A percentile compares a stretch with the other conserved stretches of the same genome.
Evolutionary conservation across 2,888 invertebrate genomes (phyloP).

Genomic region (Leptopilina myrica): DNA sequence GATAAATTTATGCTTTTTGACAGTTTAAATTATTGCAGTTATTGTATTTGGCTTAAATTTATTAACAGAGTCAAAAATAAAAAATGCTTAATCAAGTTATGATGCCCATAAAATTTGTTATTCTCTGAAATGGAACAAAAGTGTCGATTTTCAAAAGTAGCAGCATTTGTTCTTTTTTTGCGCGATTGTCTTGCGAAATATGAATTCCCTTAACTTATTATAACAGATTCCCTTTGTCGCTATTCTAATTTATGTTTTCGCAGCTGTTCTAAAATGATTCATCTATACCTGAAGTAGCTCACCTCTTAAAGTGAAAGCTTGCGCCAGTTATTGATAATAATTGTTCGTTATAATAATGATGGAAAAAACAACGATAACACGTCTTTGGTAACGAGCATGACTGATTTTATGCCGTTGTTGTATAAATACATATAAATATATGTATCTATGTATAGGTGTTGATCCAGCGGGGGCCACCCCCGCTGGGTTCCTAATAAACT

Average conservation of each 20-base stretch:
- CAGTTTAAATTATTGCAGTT: too few species aligned
- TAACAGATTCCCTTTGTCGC: not conserved
- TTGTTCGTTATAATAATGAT: conserved; percentile 68
- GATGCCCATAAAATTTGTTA: not conserved
- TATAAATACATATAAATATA: not conserved
- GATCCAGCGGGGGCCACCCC: conserved; percentile 73
- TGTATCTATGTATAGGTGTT: conserved; percentile 61
- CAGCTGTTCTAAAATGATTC: not conserved
- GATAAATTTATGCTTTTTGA: too few species aligned
- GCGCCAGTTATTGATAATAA: conserved; percentile 72
- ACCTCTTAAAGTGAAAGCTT: conserved; percentile 58
- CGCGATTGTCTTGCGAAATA: conserved; percentile 11
- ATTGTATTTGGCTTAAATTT: too few species aligned
- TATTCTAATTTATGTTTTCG: conserved; percentile 10
- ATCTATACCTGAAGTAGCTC: conserved; percentile 9
- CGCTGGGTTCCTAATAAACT: conserved; percentile 76
- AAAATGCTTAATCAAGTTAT: not conserved
- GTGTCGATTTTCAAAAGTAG: too few species aligned
- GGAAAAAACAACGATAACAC: conserved; percentile 58
- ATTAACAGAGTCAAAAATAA: not conserved
- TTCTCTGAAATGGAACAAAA: not conserved
- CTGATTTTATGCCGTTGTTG: conserved; percentile 67
- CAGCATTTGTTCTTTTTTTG: not conserved
- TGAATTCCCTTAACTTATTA: not conserved
- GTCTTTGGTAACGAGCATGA: conserved; percentile 71